Evolutionary conservation across 2,113 vertebrate species (phyloP), one percentile per base, ranked within the genome.

Genomic region (Hippocampus zosterae): DNA sequence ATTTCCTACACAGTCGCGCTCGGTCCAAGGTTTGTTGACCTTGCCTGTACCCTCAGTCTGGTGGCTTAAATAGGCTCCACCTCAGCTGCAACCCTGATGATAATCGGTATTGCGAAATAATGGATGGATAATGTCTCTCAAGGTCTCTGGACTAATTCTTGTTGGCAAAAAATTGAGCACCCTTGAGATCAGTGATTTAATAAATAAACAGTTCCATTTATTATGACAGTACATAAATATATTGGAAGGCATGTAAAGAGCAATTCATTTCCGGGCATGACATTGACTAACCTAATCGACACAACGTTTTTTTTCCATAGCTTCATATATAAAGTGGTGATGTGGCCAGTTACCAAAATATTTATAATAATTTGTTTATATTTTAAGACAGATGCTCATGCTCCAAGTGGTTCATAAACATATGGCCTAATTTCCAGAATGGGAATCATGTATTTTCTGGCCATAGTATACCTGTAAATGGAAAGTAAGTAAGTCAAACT

Each of bases 191-290:
- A 66, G 41, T 63, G 27, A 67, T 56, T 65, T 74, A 66, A 80
- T 85, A 75, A 78, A 81, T 83, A 79, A 70, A 74, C 70, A 68
- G 9, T 50, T 85, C 76, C 53, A 63, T 81, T 86, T 73, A 70
- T 77, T 63, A 70, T 7, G 75, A 50, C 50, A 75, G 52, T 74
- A 81, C 69, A 79, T 19, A 68, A 72, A 62, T 67, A 72, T 18
- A 46, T 10, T 70, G 44, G 66, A 53, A 68, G 44, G 11, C 56
- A 65, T 62, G 64, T 42, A 27, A 18, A 1, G 2, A 67, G 73
- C 57, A 76, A 72, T 50, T 42, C 75, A 76, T 65, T 56, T 60
- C 71, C 8, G 77, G 12, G 2, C 18, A 41, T 63, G 25, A 27
- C 53, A 71, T 62, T 71, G 41, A 40, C 23, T 23, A 71, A 71